Evolutionary conservation across 1,140 invertebrate species (phyloP).

Genomic region (Caenorhabditis tropicalis): DNA sequence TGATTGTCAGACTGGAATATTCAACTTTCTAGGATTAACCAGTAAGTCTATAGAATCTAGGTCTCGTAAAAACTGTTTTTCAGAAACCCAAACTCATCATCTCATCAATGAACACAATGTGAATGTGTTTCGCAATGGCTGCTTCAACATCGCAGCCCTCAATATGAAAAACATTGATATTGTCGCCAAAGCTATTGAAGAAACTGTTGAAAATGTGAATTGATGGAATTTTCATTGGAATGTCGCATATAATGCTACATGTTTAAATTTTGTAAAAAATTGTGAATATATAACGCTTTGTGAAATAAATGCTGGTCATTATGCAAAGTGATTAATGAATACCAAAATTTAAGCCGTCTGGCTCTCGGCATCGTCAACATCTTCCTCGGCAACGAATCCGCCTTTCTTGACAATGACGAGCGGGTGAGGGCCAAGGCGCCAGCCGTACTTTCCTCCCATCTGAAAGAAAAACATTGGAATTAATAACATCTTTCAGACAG

Average conservation of each 20-base stretch:
- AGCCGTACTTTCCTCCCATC: conserved; percentile 62
- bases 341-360: not conserved
- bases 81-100: conserved; percentile 1
- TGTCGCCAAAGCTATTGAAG: conserved; percentile 78
- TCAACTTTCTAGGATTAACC: not conserved
- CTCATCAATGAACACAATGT: conserved; percentile 79
- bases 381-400: conserved; percentile 62
- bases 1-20: not conserved
- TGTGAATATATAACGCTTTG: too few species aligned
- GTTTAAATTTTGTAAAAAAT: not conserved
- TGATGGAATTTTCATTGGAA: not conserved
- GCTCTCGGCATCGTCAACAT: conserved; percentile 59
- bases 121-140: conserved; percentile 86
- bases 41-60: not conserved
- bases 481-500: not conserved
- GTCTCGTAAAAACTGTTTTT: not conserved
- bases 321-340: too few species aligned
- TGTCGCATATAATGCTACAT: too few species aligned
- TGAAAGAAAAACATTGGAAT: conserved; percentile 52
- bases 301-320: too few species aligned
- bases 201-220: conserved; percentile 62
- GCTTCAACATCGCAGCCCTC: conserved; percentile 92
- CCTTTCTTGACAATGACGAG: conserved; percentile 63
- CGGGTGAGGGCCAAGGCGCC: conserved; percentile 65
- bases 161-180: conserved; percentile 88